Base-by-base conservation (phyloP, 2,113 vertebrate genomes). In the Galemys pyrenaicus region DNA sequence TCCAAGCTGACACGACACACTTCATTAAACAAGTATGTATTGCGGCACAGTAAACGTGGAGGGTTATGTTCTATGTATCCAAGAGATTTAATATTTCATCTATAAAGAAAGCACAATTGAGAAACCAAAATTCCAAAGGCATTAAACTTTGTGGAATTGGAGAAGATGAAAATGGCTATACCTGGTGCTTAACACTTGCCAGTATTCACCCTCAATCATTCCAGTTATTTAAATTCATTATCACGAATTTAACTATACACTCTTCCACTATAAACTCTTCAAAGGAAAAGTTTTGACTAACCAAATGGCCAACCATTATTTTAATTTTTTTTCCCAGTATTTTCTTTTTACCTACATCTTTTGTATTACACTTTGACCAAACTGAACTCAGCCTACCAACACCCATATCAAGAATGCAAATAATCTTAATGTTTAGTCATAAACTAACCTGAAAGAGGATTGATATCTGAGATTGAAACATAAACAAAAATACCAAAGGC, bases 1-100 rank as follows among this genome's bases (percentile, higher is more conserved):
- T 95, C 94, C 94, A 97, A 95, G 26, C 78, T 9, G 20, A 73
- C 92, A 58, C 0, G 9, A 97, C 89, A 22, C 0, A 89, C 92
- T 71, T 96, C 94, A 95, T 95, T 32, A 96, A 78, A 46, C 70
- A 89, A 92, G 73, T 3, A 95, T 78, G 93, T 96, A 95, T 46
- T 58, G 46, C 73, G 68, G 56, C 37, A 88, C 62, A 95, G 88
- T 87, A 93, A 96, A 95, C 16, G 46, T 79, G 96, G 95, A 94
- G 92, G 96, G 73, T 97, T 97, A 75, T 92, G 92, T 95, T 97
- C 95, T 97, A 71, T 88, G 97, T 85, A 96, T 96, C 81, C 24
- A 62, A 89, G 71, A 96, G 90, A 96, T 91, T 95, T 96, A 96
- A 83, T 87, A 93, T 88, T 88, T 17, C 88, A 96, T 70, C 93